A percentile compares a stretch with the other conserved stretches of the same genome.
These are phyloP conservation scores for Netelia fuscicornis DNA, from an alignment of 2,888 invertebrate species.

Conservation along the genomic window DNA sequence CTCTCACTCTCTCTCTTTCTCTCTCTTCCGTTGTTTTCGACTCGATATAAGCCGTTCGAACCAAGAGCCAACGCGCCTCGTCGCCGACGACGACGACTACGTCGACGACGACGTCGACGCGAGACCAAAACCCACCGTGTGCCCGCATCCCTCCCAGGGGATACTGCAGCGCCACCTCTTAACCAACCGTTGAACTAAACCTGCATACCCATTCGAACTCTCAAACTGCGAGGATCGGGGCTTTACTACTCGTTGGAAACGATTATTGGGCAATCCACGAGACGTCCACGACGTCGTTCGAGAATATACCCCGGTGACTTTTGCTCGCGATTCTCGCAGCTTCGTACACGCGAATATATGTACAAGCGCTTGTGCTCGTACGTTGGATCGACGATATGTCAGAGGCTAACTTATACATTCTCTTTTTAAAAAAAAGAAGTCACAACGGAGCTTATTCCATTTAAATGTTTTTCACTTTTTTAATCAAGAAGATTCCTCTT, in stretches of 20 bases:
- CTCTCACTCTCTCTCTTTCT: background rate
- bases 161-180: slow-evolving; percentile 85
- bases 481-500: too few relatives aligned
- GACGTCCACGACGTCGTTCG: slow-evolving; percentile 65
- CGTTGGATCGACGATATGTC: too few relatives aligned
- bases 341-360: background rate
- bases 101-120: slow-evolving; percentile 1
- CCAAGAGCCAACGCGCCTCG: slow-evolving; percentile 23
- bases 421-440: too few relatives aligned
- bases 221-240: slow-evolving; percentile 86
- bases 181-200: slow-evolving; percentile 83
- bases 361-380: too few relatives aligned
- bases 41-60: too few relatives aligned
- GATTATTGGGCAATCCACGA: slow-evolving; percentile 71
- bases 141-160: slow-evolving; percentile 68
- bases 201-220: slow-evolving; percentile 86
- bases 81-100: background rate
- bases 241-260: slow-evolving; percentile 74
- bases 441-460: too few relatives aligned
- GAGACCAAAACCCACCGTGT: slow-evolving; percentile 52
- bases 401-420: too few relatives aligned
- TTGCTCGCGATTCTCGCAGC: slow-evolving; percentile 5
- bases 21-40: background rate
- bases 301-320: slow-evolving; percentile 50
- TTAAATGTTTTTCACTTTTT: too few relatives aligned